These are phyloP conservation scores for Dusona sp. DNA, from an alignment of 2,888 invertebrate genomes.

Conservation along the genomic window DNA sequence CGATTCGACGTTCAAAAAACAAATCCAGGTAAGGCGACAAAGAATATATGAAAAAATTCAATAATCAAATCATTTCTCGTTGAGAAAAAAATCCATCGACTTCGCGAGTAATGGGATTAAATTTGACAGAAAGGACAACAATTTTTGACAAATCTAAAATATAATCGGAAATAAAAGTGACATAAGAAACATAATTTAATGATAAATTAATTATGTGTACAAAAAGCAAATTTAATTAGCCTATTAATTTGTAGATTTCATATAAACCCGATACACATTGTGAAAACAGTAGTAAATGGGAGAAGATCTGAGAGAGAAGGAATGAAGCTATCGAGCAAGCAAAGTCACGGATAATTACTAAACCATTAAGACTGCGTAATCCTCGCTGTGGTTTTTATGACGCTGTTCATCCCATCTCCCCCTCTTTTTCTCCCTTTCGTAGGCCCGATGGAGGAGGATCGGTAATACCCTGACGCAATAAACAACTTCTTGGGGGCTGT, in stretches of 20 bases:
- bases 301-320: constrained; percentile 21
- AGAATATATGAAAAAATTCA: no score
- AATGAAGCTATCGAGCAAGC: constrained; percentile 43
- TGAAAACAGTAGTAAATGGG: constrained; percentile 43
- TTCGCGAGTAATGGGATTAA: not conserved
- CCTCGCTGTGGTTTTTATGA: constrained; percentile 27
- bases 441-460: constrained; percentile 43
- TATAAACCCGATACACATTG: constrained; percentile 29
- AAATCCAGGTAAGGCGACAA: not conserved
- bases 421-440: constrained; percentile 20
- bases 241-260: constrained; percentile 26
- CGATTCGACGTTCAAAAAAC: not conserved
- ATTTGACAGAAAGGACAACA: not conserved
- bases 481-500: constrained; percentile 63
- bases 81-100: not conserved
- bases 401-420: constrained; percentile 45
- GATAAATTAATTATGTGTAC: not conserved
- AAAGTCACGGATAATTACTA: constrained; percentile 67
- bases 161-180: not conserved
- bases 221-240: not conserved
- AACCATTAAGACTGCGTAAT: constrained; percentile 68
- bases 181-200: not conserved
- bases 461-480: constrained; percentile 66
- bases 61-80: no score
- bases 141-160: not conserved